Conservation (phyloP, 2,113 vertebrate species). For the Phalacrocorax carbo region DNA sequence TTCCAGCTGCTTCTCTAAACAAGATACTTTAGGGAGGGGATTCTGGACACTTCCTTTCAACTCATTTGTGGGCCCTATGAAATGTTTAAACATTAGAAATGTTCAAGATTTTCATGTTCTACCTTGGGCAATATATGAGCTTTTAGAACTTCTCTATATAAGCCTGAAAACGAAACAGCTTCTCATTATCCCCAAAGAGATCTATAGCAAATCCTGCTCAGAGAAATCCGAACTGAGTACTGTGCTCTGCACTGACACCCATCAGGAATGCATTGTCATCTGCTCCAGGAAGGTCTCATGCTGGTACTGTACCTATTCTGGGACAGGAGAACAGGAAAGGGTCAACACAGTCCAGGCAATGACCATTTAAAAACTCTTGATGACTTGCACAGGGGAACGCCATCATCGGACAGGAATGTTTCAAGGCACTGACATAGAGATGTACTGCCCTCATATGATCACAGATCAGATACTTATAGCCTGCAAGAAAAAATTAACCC, state of each 20-base stretch:
- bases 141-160: not conserved
- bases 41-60: not conserved
- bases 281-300: not conserved
- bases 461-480: constrained; percentile 89
- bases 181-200: not conserved
- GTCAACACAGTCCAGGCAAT: constrained; percentile 79
- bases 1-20: not conserved
- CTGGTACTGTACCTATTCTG: constrained; percentile 80
- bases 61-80: not conserved
- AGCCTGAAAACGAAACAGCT: not conserved
- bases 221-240: not conserved
- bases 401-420: constrained; percentile 74
- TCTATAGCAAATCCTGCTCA: not conserved
- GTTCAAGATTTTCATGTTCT: not conserved
- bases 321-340: constrained; percentile 82
- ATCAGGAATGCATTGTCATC: not conserved
- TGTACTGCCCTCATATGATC: constrained; percentile 95
- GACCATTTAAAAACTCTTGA: constrained; percentile 82
- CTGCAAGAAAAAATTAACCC: constrained; percentile 67
- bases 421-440: constrained; percentile 88
- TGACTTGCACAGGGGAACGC: constrained; percentile 88
- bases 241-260: not conserved
- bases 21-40: not conserved
- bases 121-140: not conserved
- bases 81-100: not conserved